Base-by-base conservation (phyloP, 2,888 invertebrate genomes). In the Zhengitettix transpicula region DNA sequence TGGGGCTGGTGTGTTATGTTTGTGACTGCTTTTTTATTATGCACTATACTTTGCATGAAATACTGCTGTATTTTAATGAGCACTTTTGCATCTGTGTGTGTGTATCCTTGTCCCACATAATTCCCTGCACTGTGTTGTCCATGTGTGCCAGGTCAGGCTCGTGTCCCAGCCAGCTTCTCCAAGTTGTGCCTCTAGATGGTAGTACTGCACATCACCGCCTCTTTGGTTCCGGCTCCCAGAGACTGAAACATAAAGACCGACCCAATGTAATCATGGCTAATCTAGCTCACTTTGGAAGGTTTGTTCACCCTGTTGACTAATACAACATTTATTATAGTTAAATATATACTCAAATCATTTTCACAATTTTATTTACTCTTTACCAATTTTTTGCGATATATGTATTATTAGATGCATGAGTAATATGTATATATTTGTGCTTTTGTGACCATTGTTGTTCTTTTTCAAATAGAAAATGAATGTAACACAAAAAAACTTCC, bases 151-250 rank as follows among this genome's bases (percentile, higher is more conserved):
- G 94, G 81, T 93, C 93, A 68, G 93, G 92, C 63, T 93, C 93
- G 67, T 93, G 90, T 73, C 93, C 93, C 66, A 90, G 89, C 75
- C 91, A 90, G 74, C 80, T 91, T 73, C 82, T 90, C 69, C 87
- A 89, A 72, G 77, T 81, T 69, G 78, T 82, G 72, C 83, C 85
- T 59, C 72, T 75, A 58, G 80, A 80, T 51, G 63, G 61, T 58
- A 63, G 60, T 57, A 71, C 66, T 64, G 67, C 65, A 58, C 67
- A 67, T 58, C 67, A 67, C 61, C 65, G 68, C 65, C 62, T 64
- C 55, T 62, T 66, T 65, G 62, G 64, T 62, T 60, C 67, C 61
- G 64, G 66, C 70, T 79, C 83, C 58, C 81, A 83, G 71, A 78
- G 83, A 67, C 70, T 81, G 66, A 84, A 83, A 71, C 79, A 80